Evolutionary conservation across 2,113 vertebrate genomes (phyloP), one percentile per base, ranked within the genome.

Genomic region (Camelus dromedarius): DNA sequence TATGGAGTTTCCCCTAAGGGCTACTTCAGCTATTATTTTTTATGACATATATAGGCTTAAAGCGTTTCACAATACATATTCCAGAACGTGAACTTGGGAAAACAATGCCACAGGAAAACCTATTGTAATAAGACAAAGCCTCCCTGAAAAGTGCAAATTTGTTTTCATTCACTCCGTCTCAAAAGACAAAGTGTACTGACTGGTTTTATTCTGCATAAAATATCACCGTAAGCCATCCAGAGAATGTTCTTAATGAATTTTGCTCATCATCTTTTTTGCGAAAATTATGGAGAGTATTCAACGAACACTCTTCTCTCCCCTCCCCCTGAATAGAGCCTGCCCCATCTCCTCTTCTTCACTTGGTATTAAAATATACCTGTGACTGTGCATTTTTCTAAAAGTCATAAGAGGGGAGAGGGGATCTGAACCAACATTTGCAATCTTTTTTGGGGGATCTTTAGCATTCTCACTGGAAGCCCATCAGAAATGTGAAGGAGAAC

Each of bases 1-100:
- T 96, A 97, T 79, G 50, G 35, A 32, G 30, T 60, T 96, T 97
- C 73, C 66, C 79, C 94, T 35, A 73, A 96, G 96, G 91, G 56
- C 67, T 96, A 95, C 87, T 93, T 96, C 73, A 89, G 82, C 35
- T 95, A 96, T 96, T 96, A 93, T 91, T 93, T 97, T 97, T 96
- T 96, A 95, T 79, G 87, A 92, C 67, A 92, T 89, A 91, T 82
- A 82, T 58, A 83, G 86, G 79, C 50, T 89, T 96, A 95, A 97
- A 96, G 46, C 70, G 96, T 84, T 95, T 82, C 66, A 80, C 50
- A 95, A 87, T 67, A 93, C 46, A 80, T 88, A 97, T 90, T 97
- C 48, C 62, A 92, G 90, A 91, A 97, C 54, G 46, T 69, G 42
- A 89, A 90, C 67, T 87, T 7, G 0, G 3, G 10, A 90, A 93